These are phyloP conservation scores for Montipora sp. DNA, from an alignment of 64 coral and sea anemone species.

Conservation along the genomic window DNA sequence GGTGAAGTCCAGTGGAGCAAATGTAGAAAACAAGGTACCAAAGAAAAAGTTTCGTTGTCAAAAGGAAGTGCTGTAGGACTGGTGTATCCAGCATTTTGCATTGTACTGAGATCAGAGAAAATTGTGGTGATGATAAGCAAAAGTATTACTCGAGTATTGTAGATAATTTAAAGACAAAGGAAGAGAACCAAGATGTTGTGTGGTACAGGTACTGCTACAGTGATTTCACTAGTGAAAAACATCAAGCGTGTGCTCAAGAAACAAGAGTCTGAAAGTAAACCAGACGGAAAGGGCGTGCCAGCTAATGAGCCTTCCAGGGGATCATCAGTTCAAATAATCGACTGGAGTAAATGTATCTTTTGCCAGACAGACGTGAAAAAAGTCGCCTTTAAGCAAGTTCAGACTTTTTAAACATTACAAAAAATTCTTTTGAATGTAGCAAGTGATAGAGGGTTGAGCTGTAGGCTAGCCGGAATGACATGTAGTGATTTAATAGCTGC, in stretches of 20 bases:
- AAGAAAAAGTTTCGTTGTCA: slow-evolving; percentile 1
- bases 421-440: slow-evolving; percentile 15
- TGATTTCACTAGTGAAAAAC: slow-evolving; percentile 18
- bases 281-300: background rate
- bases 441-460: slow-evolving; percentile 21
- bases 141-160: slow-evolving; percentile 2
- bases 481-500: slow-evolving; percentile 35
- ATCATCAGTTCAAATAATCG: background rate
- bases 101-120: slow-evolving; percentile 3
- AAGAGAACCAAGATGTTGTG: slow-evolving; percentile 23
- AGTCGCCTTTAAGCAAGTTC: slow-evolving; percentile 15
- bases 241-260: slow-evolving; percentile 30
- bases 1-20: no score
- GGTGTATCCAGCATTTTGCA: background rate
- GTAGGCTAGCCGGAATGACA: slow-evolving; percentile 5
- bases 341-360: background rate
- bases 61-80: background rate
- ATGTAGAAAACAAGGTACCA: background rate
- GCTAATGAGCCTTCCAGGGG: background rate
- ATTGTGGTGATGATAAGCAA: background rate
- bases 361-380: background rate
- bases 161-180: slow-evolving; percentile 18
- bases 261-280: slow-evolving; percentile 5
- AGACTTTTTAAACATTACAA: slow-evolving; percentile 27
- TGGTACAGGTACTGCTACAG: slow-evolving; percentile 33